Evolutionary conservation across 1,140 invertebrate genomes (phyloP).

Genomic region (Zaprionus ornatus): DNA sequence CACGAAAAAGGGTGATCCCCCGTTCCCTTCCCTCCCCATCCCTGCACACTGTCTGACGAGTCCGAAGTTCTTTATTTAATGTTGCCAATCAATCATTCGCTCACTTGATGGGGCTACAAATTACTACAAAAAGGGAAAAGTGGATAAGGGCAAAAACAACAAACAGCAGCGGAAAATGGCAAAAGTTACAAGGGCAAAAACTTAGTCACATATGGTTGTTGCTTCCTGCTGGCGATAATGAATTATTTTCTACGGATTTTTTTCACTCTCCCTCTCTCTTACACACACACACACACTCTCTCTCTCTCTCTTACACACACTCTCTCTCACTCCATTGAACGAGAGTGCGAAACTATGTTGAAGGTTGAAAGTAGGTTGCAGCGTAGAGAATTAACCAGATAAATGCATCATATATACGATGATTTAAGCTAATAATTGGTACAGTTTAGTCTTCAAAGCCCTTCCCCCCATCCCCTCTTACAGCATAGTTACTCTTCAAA

Average conservation of each 20-base stretch:
- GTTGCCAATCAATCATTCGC: conserved; percentile 52
- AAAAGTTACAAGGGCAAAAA: conserved; percentile 38
- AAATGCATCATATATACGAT: neutral
- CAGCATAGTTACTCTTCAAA: conserved; percentile 1
- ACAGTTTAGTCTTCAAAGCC: neutral
- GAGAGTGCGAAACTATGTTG: neutral
- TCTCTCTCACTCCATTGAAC: neutral
- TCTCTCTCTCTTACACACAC: too few species aligned
- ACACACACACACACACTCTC: too few species aligned
- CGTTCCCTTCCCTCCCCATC: neutral
- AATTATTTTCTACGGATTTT: conserved; percentile 21
- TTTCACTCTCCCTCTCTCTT: neutral
- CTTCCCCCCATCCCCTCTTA: too few species aligned
- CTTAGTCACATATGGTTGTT: conserved; percentile 29
- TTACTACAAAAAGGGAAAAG: conserved; percentile 34
- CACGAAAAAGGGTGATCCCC: conserved; percentile 7
- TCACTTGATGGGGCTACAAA: conserved; percentile 45
- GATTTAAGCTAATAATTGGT: neutral
- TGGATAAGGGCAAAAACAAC: neutral
- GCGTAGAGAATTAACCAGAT: neutral
- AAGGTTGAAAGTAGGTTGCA: neutral
- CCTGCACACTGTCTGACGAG: neutral
- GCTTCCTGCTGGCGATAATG: conserved; percentile 34
- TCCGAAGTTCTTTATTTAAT: conserved; percentile 40
- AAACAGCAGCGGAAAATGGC: conserved; percentile 32